phyloP scores from a whole-genome alignment of 2,888 invertebrate genomes.

The Itoplectis maculator region DNA sequence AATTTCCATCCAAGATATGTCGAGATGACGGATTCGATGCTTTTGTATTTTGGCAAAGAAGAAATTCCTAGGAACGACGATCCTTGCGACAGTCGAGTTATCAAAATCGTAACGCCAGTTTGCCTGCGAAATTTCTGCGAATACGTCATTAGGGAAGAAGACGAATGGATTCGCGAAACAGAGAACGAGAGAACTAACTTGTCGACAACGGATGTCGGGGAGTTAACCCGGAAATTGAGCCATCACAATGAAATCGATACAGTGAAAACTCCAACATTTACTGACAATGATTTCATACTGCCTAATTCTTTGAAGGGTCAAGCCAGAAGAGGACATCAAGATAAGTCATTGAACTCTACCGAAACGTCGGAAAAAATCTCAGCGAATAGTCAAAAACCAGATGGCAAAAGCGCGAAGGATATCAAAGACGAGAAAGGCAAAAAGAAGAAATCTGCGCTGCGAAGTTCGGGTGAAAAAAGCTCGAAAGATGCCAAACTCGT shows the following conservation, averaged over 20 bases:
- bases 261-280: slow-evolving; percentile 46
- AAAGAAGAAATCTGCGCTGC: slow-evolving; percentile 41
- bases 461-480: slow-evolving; percentile 25
- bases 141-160: slow-evolving; percentile 85
- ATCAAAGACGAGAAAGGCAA: slow-evolving; percentile 19
- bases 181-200: slow-evolving; percentile 35
- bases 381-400: slow-evolving; percentile 32
- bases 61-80: slow-evolving; percentile 19
- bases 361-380: neutral
- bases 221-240: slow-evolving; percentile 60
- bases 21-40: slow-evolving; percentile 76
- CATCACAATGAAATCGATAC: slow-evolving; percentile 51
- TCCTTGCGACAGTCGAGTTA: slow-evolving; percentile 73
- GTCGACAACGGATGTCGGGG: slow-evolving; percentile 39
- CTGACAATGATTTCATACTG: slow-evolving; percentile 75
- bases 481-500: slow-evolving; percentile 30
- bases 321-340: slow-evolving; percentile 14
- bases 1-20: slow-evolving; percentile 71
- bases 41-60: slow-evolving; percentile 74
- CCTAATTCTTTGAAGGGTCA: slow-evolving; percentile 77
- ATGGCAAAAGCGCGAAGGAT: slow-evolving; percentile 29
- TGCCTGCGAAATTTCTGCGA: slow-evolving; percentile 87
- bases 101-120: slow-evolving; percentile 83
- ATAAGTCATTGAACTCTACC: slow-evolving; percentile 5
- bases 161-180: slow-evolving; percentile 84